A percentile compares a stretch with the other conserved stretches of the same genome.
phyloP scores from a whole-genome alignment of 2,113 vertebrate genomes.

The Daubentonia madagascariensis region DNA sequence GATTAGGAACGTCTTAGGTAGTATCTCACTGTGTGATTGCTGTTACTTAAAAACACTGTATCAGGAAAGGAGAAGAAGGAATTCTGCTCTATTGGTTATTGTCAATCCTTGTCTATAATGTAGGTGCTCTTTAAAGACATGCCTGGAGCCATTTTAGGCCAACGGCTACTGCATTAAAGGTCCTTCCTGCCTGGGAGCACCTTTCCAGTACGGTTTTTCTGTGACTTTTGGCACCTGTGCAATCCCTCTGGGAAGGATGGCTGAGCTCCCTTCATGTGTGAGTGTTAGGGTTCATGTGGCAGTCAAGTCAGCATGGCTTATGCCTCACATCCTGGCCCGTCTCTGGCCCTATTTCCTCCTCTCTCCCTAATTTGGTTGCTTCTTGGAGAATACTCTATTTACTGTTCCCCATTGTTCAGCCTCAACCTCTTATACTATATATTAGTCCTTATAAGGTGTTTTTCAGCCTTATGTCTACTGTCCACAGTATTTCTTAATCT shows the following conservation, averaged over 20 bases:
- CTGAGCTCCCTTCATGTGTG: background rate
- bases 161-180: background rate
- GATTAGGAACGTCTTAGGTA: background rate
- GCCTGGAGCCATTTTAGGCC: background rate
- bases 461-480: background rate
- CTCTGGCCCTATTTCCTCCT: background rate
- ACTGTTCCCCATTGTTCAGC: background rate
- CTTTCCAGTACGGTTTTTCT: background rate
- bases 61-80: background rate
- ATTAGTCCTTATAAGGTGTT: background rate
- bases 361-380: background rate
- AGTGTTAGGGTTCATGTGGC: background rate
- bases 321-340: background rate
- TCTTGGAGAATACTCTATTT: background rate
- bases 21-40: background rate
- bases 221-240: background rate
- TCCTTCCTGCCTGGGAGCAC: background rate
- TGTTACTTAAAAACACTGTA: background rate
- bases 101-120: background rate
- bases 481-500: rapidly evolving
- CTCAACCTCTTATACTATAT: background rate
- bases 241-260: background rate
- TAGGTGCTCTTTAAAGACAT: background rate
- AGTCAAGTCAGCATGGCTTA: background rate
- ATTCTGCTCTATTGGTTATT: background rate